Evolutionary conservation across 2,113 vertebrate genomes (phyloP), one percentile per base, ranked within the genome.

Genomic region (Sander vitreus): DNA sequence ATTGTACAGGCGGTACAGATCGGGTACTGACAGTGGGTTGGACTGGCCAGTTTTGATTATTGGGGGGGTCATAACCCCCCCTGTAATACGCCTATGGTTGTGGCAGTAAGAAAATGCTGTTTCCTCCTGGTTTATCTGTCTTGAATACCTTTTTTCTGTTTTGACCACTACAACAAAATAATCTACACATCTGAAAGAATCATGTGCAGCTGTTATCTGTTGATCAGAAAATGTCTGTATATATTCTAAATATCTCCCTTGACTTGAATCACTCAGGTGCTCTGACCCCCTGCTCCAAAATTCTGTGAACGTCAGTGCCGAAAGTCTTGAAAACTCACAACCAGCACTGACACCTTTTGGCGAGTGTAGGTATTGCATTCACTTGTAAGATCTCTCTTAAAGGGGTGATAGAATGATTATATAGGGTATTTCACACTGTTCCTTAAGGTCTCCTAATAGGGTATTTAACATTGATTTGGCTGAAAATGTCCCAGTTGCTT

Each of bases 321-420:
- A 88, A 43, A 60, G 39, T 65, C 68, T 80, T 60, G 53, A 23
- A 58, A 62, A 33, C 47, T 74, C 85, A 39, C 45, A 23, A 5
- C 53, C 89, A 81, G 6, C 75, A 59, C 23, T 75, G 69, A 25
- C 80, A 45, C 76, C 88, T 81, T 65, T 6, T 81, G 88, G 73
- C 33, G 80, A 87, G 21, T 64, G 90, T 93, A 53, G 73, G 78
- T 83, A 72, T n/a, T 70, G 19, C 39, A 66, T 19, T 19, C 7
- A 19, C 18, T 51, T 53, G 2, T 18, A 25, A 1, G 12, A 25
- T n/a, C 36, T 3, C 27, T 60, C 4, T 27, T 5, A n/a, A n/a
- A n/a, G n/a, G n/a, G n/a, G n/a, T n/a, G n/a, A n/a, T n/a, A n/a
- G n/a, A n/a, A n/a, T n/a, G n/a, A n/a, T n/a, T n/a, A n/a, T n/a